phyloP scores from a whole-genome alignment of 2,888 invertebrate genomes.

The Thyatira batis region DNA sequence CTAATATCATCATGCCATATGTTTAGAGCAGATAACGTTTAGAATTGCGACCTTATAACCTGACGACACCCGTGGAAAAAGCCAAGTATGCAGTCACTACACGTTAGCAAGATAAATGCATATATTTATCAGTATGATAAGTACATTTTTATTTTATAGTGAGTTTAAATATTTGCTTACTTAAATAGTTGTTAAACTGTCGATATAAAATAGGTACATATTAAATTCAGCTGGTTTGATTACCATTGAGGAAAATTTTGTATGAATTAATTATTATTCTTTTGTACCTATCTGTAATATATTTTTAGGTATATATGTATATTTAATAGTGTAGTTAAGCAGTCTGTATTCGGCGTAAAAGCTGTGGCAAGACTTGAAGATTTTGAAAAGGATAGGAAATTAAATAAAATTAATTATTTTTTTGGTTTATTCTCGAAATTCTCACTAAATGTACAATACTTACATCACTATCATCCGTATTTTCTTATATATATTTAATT shows the following conservation, averaged over 20 bases:
- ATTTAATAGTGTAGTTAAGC: too few species aligned
- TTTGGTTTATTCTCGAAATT: conserved; percentile 61
- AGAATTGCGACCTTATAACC: background rate
- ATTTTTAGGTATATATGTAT: too few species aligned
- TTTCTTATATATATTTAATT: conserved; percentile 52
- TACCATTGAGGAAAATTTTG: too few species aligned
- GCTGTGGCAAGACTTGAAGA: too few species aligned
- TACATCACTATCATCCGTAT: conserved; percentile 47
- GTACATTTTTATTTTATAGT: background rate
- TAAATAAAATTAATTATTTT: conserved; percentile 27
- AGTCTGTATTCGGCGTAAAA: too few species aligned
- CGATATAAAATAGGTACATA: too few species aligned
- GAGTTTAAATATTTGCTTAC: background rate
- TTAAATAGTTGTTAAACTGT: background rate
- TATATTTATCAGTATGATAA: background rate
- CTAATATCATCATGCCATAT: too few species aligned
- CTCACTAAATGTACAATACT: conserved; percentile 63
- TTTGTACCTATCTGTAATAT: too few species aligned
- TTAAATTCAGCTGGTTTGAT: too few species aligned
- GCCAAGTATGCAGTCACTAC: background rate
- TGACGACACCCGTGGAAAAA: background rate
- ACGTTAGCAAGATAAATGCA: background rate
- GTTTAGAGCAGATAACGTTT: background rate
- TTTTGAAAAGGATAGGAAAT: conserved; percentile 15
- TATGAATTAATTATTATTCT: too few species aligned